Percentiles rank a stretch among this genome's conserved stretches.
phyloP scores from a whole-genome alignment of 2,113 vertebrate species.

The Myiozetetes cayanensis region DNA sequence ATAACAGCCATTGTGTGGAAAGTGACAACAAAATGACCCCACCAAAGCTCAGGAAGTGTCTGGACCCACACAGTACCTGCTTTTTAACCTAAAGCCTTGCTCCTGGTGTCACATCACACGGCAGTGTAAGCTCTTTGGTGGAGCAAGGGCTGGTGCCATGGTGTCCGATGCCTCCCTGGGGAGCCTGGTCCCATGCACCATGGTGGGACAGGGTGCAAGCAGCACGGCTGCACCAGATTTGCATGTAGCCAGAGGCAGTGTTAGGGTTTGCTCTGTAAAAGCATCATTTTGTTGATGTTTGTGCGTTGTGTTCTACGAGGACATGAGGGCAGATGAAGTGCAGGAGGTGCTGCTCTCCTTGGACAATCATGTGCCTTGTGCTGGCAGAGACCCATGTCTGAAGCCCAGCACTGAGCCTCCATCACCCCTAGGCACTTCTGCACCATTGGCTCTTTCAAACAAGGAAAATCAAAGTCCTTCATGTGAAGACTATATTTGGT shows the following conservation, averaged over 20 bases:
- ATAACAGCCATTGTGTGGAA: not conserved
- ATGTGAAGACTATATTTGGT: too few species aligned
- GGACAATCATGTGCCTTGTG: not conserved
- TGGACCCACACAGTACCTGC: not conserved
- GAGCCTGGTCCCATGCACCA: not conserved
- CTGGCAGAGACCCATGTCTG: accelerated
- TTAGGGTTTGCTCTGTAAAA: not conserved
- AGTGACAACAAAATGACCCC: not conserved
- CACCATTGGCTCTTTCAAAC: not conserved
- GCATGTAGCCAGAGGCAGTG: accelerated
- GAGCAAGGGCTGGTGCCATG: accelerated
- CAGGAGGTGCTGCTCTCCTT: accelerated
- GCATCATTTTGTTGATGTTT: not conserved
- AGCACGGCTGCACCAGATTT: accelerated
- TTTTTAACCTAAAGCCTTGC: not conserved
- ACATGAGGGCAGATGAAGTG: not conserved
- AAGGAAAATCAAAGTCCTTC: not conserved
- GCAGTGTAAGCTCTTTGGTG: not conserved
- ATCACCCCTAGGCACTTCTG: accelerated
- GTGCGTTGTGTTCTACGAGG: not conserved
- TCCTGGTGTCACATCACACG: accelerated
- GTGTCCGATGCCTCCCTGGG: accelerated
- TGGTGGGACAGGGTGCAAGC: accelerated
- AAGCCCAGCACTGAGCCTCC: not conserved
- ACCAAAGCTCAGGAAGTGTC: not conserved